Percentiles rank a stretch among this genome's conserved stretches.
These are phyloP conservation scores for Apamea monoglypha DNA, from an alignment of 2,888 invertebrate genomes.

Conservation along the genomic window DNA sequence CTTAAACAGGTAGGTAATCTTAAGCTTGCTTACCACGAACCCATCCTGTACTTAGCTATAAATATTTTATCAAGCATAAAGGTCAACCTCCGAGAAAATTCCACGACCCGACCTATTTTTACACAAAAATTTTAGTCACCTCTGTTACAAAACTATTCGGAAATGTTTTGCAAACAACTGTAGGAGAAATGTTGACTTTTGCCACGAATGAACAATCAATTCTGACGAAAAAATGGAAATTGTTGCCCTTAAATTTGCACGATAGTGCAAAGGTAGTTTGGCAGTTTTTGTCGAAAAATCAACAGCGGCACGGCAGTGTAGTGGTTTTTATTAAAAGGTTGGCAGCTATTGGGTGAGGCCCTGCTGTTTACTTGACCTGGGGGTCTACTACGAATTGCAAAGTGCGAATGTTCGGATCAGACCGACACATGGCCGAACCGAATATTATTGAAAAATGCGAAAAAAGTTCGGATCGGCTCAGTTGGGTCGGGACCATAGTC, in stretches of 20 bases:
- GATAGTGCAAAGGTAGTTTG: background rate
- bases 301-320: slow-evolving; percentile 3
- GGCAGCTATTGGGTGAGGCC: background rate
- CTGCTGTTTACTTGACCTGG: background rate
- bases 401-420: too few relatives aligned
- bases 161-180: slow-evolving; percentile 9
- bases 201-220: slow-evolving; percentile 12
- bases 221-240: background rate
- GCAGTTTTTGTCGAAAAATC: slow-evolving; percentile 27
- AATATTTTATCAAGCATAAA: background rate
- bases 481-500: too few relatives aligned
- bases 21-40: background rate
- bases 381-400: too few relatives aligned
- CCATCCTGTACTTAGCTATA: background rate
- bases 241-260: slow-evolving; percentile 18
- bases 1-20: background rate
- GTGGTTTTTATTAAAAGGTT: slow-evolving; percentile 23
- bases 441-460: too few relatives aligned
- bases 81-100: background rate
- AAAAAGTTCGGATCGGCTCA: too few relatives aligned
- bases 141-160: slow-evolving; percentile 1
- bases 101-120: background rate
- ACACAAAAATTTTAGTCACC: background rate
- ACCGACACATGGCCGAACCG: too few relatives aligned
- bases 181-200: background rate